Percentiles rank a stretch among this genome's conserved stretches.
Evolutionary conservation across 2,888 invertebrate genomes (phyloP).

Genomic region (Platycheirus rosarum): DNA sequence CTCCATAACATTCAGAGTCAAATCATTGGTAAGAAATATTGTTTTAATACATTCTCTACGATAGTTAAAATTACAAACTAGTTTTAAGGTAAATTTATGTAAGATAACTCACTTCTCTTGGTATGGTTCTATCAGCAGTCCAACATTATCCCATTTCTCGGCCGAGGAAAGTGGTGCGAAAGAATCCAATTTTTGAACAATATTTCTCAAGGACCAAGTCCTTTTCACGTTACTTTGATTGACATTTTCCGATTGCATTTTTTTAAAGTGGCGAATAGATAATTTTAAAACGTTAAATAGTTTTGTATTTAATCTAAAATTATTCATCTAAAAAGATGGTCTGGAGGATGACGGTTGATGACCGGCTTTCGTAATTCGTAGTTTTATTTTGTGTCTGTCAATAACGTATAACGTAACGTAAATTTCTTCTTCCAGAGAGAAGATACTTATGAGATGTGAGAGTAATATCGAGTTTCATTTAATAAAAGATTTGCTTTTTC

Average conservation of each 20-base stretch:
- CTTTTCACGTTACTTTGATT: background rate
- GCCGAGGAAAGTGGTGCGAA: constrained; percentile 89
- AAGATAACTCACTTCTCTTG: constrained; percentile 83
- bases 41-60: constrained; percentile 83
- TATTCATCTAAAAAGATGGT: constrained; percentile 41
- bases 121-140: constrained; percentile 92
- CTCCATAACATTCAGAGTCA: constrained; percentile 92
- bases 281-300: constrained; percentile 15
- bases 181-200: constrained; percentile 85
- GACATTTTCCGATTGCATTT: constrained; percentile 15
- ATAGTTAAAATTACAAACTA: background rate
- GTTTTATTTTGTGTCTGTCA: too few species aligned
- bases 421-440: too few species aligned
- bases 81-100: background rate
- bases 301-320: constrained; percentile 4
- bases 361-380: too few species aligned
- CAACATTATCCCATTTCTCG: constrained; percentile 97
- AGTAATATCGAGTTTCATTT: too few species aligned
- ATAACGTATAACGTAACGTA: too few species aligned
- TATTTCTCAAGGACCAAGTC: constrained; percentile 74
- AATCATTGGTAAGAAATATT: constrained; percentile 94
- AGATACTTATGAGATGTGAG: too few species aligned
- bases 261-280: constrained; percentile 17
- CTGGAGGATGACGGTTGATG: too few species aligned
- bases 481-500: too few species aligned